Evolutionary conservation across 2,888 invertebrate genomes (phyloP).

Genomic region (Auanema sp.): DNA sequence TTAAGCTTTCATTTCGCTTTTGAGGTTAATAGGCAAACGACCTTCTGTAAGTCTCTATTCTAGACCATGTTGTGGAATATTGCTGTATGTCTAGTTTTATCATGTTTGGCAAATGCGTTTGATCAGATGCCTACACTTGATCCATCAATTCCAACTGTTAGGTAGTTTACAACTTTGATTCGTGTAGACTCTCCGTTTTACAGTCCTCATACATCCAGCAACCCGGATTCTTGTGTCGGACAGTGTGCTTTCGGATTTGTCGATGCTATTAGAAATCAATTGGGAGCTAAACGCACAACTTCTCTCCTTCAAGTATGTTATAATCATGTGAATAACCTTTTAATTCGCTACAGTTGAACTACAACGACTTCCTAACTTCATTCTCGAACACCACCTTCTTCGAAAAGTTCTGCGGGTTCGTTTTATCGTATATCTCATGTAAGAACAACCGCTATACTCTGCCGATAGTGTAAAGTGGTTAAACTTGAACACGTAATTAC

Average conservation of each 20-base stretch:
- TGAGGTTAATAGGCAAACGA: too few relatives aligned
- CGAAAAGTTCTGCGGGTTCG: conserved; percentile 58
- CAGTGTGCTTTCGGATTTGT: conserved; percentile 60
- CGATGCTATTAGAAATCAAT: conserved; percentile 48
- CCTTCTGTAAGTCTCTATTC: too few relatives aligned
- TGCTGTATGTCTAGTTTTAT: too few relatives aligned
- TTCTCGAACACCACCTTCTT: conserved; percentile 60
- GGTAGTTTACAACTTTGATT: conserved; percentile 27
- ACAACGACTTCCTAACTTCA: conserved; percentile 58
- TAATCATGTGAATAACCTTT: background rate
- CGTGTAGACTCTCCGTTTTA: too few relatives aligned
- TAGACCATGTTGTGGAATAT: too few relatives aligned
- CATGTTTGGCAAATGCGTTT: conserved; percentile 2
- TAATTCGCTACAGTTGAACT: conserved; percentile 52
- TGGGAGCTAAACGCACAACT: conserved; percentile 49
- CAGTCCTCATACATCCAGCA: conserved; percentile 44
- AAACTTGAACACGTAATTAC: too few relatives aligned
- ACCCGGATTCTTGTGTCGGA: conserved; percentile 58
- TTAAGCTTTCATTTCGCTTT: too few relatives aligned
- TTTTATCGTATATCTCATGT: background rate
- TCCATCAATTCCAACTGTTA: conserved; percentile 51
- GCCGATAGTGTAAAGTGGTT: conserved; percentile 1
- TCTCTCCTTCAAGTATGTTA: conserved; percentile 30
- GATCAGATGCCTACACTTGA: conserved; percentile 42
- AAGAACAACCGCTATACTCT: background rate